A percentile compares a stretch with the other conserved stretches of the same genome.
Conservation (phyloP, 2,888 invertebrate species). For the Leptura quadrifasciata region DNA sequence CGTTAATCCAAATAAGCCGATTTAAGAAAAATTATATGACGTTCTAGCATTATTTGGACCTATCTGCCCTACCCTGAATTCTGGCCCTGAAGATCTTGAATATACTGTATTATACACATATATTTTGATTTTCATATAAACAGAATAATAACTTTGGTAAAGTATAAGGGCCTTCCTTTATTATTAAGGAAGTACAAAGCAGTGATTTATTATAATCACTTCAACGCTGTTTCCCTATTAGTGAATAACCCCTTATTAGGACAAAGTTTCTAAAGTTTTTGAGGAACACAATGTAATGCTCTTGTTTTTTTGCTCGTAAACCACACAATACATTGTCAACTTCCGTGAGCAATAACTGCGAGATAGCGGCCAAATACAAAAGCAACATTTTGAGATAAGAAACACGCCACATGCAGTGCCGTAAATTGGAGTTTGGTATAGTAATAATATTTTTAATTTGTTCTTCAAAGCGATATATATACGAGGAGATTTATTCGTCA, state of each 20-base stretch:
- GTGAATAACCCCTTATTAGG: background rate
- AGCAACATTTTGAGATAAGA: constrained; percentile 14
- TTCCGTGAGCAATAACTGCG: constrained; percentile 9
- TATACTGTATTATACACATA: no score
- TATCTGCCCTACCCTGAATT: no score
- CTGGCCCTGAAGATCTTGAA: no score
- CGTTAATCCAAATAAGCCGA: no score
- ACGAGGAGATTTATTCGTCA: background rate
- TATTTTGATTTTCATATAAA: no score
- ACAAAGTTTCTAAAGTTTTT: constrained; percentile 6
- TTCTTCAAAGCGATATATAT: background rate
- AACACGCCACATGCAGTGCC: background rate
- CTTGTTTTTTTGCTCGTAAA: constrained; percentile 3
- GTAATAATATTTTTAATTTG: background rate
- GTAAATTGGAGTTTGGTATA: background rate
- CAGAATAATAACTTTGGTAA: background rate
- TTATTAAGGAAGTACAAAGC: background rate
- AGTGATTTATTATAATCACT: background rate
- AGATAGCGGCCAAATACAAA: background rate
- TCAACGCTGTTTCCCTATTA: background rate
- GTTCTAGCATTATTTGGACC: no score
- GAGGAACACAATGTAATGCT: background rate
- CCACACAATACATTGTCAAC: constrained; percentile 11
- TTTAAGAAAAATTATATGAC: no score
- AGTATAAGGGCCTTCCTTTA: background rate